Conservation (phyloP, 1,140 invertebrate genomes). For the Papilio dardanus region DNA sequence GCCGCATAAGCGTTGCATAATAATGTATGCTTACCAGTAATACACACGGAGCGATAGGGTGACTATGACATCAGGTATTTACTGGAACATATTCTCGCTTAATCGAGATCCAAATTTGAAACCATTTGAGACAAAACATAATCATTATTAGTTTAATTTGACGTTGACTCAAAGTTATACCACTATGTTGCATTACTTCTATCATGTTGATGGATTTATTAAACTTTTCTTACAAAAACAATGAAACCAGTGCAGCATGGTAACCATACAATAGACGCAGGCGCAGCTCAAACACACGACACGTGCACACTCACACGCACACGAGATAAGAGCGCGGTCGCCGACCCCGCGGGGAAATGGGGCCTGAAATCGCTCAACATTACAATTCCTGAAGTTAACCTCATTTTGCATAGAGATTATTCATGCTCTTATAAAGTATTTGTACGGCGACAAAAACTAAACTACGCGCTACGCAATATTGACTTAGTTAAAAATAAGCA, state of each 20-base stretch:
- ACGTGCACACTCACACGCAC: slow-evolving; percentile 58
- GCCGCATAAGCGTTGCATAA: slow-evolving; percentile 66
- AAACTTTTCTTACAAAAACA: neutral
- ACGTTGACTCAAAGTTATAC: too few species aligned
- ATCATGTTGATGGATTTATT: too few species aligned
- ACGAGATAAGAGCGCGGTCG: slow-evolving; percentile 73
- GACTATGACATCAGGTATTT: neutral
- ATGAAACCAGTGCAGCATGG: neutral
- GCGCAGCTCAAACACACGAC: slow-evolving; percentile 52
- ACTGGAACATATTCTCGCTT: neutral
- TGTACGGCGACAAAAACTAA: neutral
- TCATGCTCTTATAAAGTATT: slow-evolving; percentile 27
- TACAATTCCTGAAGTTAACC: slow-evolving; percentile 49
- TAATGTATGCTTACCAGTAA: slow-evolving; percentile 57
- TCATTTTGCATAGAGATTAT: slow-evolving; percentile 36
- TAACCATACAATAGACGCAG: slow-evolving; percentile 47
- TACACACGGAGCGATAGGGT: slow-evolving; percentile 47
- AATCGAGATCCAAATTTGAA: too few species aligned
- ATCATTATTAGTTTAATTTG: too few species aligned
- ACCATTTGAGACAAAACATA: too few species aligned
- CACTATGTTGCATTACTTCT: too few species aligned
- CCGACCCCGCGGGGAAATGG: slow-evolving; percentile 65
- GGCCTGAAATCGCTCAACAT: slow-evolving; percentile 67
- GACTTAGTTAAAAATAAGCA: neutral
- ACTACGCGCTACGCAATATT: neutral